A percentile compares a stretch with the other conserved stretches of the same genome.
Evolutionary conservation across 2,113 vertebrate species (phyloP).

Genomic region (Trogon melanurus): DNA sequence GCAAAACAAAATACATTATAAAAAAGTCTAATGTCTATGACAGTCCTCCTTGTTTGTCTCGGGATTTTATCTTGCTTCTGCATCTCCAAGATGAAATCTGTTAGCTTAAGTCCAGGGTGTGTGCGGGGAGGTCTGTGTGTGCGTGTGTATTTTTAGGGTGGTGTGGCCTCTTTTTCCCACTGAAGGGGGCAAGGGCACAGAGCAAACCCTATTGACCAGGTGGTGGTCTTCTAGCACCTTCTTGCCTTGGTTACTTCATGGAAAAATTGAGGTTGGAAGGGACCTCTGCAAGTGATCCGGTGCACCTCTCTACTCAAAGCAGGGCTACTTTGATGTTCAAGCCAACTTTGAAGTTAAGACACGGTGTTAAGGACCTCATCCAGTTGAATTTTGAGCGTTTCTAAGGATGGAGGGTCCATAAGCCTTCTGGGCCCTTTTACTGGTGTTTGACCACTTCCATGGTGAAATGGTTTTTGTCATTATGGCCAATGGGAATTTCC

Average conservation of each 20-base stretch:
- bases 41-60: background rate
- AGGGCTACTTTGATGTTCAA: background rate
- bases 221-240: background rate
- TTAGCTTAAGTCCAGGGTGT: background rate
- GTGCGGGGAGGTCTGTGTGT: too few relatives aligned
- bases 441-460: background rate
- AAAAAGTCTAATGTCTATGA: background rate
- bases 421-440: rapidly evolving
- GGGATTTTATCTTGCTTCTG: background rate
- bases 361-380: background rate
- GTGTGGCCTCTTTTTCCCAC: background rate
- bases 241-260: background rate
- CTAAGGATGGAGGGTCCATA: background rate
- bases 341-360: background rate
- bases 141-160: background rate
- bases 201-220: background rate
- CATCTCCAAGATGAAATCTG: background rate
- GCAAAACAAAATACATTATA: background rate
- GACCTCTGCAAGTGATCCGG: background rate
- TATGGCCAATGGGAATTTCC: background rate
- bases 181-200: background rate
- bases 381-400: background rate
- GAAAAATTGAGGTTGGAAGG: background rate
- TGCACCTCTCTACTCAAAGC: background rate
- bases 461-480: background rate